Percentiles rank a stretch among this genome's conserved stretches.
Evolutionary conservation across 1,140 invertebrate genomes (phyloP).

Genomic region (Zophobas morio): DNA sequence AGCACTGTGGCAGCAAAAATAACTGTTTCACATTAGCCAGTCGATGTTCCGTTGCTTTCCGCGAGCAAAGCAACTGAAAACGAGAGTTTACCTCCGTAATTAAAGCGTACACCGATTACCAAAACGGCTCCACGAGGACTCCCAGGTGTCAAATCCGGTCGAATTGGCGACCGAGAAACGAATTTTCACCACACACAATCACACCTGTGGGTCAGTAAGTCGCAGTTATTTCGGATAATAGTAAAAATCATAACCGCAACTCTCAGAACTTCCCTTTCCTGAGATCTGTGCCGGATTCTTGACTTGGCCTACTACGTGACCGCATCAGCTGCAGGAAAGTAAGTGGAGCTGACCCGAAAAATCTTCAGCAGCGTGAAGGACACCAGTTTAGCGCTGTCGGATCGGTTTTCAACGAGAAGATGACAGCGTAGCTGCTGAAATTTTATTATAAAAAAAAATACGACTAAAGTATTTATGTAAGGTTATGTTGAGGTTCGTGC

Average conservation of each 20-base stretch:
- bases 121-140: background rate
- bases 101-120: conserved; percentile 5
- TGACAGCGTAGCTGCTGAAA: too few relatives aligned
- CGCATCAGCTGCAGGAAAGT: conserved; percentile 49
- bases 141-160: conserved; percentile 2
- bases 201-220: conserved; percentile 25
- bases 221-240: conserved; percentile 18
- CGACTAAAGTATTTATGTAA: too few relatives aligned
- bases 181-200: background rate
- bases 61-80: conserved; percentile 34
- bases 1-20: conserved; percentile 24
- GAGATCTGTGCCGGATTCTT: conserved; percentile 32
- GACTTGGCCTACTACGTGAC: conserved; percentile 50
- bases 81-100: conserved; percentile 40
- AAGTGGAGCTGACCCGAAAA: conserved; percentile 41
- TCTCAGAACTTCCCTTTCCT: conserved; percentile 47
- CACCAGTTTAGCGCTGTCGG: conserved; percentile 5
- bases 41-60: conserved; percentile 28
- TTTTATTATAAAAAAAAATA: too few relatives aligned
- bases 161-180: background rate
- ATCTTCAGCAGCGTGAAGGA: conserved; percentile 22
- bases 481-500: too few relatives aligned
- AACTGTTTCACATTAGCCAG: conserved; percentile 37
- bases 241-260: conserved; percentile 48
- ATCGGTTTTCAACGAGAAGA: background rate